A percentile compares a stretch with the other conserved stretches of the same genome.
Conservation (phyloP, 2,113 vertebrate genomes). For the Megaceryle torquata region DNA sequence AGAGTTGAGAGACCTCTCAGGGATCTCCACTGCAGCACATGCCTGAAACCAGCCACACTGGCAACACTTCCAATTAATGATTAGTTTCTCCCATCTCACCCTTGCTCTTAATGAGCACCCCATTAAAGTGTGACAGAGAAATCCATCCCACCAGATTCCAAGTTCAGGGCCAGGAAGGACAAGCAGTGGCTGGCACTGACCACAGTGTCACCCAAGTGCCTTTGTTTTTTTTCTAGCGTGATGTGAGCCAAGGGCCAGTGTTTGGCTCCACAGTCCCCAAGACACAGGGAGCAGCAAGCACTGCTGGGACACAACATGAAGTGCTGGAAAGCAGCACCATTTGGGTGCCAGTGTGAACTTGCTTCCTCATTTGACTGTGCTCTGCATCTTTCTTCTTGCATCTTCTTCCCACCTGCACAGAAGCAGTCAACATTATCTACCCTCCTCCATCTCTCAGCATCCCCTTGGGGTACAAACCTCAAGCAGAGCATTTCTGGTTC, state of each 20-base stretch:
- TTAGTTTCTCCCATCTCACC: neutral
- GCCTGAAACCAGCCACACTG: neutral
- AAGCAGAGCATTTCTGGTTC: neutral
- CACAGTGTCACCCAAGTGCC: neutral
- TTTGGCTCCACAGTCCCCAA: fast-evolving
- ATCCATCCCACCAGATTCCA: neutral
- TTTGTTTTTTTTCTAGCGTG: neutral
- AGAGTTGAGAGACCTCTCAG: neutral
- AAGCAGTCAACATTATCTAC: neutral
- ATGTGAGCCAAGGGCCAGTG: fast-evolving
- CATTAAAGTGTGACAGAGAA: neutral
- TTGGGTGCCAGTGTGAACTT: neutral
- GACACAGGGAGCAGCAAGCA: neutral
- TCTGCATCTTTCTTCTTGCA: neutral
- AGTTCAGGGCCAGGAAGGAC: neutral
- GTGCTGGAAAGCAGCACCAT: neutral
- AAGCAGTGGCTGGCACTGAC: neutral
- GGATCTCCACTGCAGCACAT: neutral
- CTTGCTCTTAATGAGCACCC: fast-evolving
- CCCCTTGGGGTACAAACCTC: neutral
- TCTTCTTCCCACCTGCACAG: neutral
- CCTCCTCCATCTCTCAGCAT: neutral
- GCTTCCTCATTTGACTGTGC: neutral
- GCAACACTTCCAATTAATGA: neutral
- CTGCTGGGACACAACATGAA: neutral